Evolutionary conservation across 2,113 vertebrate species (phyloP).

Genomic region (Hiodon alosoides): DNA sequence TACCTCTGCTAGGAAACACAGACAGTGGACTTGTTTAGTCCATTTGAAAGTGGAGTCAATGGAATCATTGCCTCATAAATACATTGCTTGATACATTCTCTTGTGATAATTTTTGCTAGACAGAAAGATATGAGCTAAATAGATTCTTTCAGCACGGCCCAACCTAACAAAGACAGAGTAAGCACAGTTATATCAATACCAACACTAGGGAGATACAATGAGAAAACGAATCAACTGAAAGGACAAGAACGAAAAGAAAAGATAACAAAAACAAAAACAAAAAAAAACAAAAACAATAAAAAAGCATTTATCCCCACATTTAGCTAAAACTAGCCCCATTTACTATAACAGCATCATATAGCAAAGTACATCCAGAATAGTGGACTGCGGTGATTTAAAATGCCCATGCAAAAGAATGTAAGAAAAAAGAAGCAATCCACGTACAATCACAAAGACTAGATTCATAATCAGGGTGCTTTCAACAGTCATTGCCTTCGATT

Average conservation of each 20-base stretch:
- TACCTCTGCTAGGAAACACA: conserved; percentile 38
- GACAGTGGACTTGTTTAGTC: conserved; percentile 35
- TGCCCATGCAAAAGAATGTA: conserved; percentile 60
- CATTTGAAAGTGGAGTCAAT: conserved; percentile 34
- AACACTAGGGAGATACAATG: conserved; percentile 43
- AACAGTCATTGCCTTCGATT: conserved; percentile 73
- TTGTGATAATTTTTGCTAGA: conserved; percentile 37
- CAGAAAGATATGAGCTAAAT: conserved; percentile 54
- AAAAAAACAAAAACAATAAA: conserved; percentile 38
- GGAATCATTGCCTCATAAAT: conserved; percentile 34
- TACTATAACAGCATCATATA: conserved; percentile 29
- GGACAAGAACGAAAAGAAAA: background rate
- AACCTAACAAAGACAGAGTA: conserved; percentile 59
- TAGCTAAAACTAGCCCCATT: conserved; percentile 41
- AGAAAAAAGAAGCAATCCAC: conserved; percentile 31
- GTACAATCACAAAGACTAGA: conserved; percentile 43
- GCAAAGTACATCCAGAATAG: conserved; percentile 44
- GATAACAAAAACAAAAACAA: background rate
- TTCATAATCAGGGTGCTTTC: conserved; percentile 49
- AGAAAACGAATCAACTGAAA: conserved; percentile 26
- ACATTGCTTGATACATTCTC: conserved; percentile 41
- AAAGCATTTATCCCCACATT: conserved; percentile 36
- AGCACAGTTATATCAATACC: conserved; percentile 50
- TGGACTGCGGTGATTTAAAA: conserved; percentile 42
- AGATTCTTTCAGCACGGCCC: conserved; percentile 56